Base-by-base conservation (phyloP, 2,888 invertebrate species). In the Meteorus cinctellus region DNA sequence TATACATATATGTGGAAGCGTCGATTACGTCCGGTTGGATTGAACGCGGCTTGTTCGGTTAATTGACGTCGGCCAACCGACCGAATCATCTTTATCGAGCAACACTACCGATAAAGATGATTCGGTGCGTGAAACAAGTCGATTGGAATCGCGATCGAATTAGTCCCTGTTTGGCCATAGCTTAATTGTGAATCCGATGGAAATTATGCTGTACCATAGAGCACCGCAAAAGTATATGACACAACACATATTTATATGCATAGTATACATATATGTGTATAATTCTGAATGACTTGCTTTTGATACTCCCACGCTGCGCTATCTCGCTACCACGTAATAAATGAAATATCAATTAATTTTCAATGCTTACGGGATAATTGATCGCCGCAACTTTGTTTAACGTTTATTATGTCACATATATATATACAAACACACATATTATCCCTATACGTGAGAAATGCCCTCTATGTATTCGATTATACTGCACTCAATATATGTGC, bases 301-400 rank as follows among this genome's bases (percentile, higher is more conserved):
- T 14, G 62, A 62, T 29, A 62, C 29, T 27, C 1, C 27, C 10
- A 60, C 16, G 31, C 78, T 19, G 67, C 68, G 75, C 75, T 78
- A 77, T 78, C 74, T 72, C 78, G 66, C 62, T 76, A 60, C 77
- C 66, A 74, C 72, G 81, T 84, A 84, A 87, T 86, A 84, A 84
- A 86, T 84, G 83, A 81, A 84, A 84, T 82, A 83, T 84, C 86
- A 84, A 87, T 87, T 87, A 86, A 85, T 85, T 85, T 85, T 83
- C 80, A 81, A 82, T 72, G 68, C 76, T 72, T 75, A 78, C 78
- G 75, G 36, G 31, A 70, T 70, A 60, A 70, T 60, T 70, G 55
- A 70, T 60, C 60, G 24, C 14, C 24, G 19, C n/a, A 70, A 31
- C 70, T 59, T 70, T 27, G 2, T 16, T 2, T 16, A 51, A 59